A percentile compares a stretch with the other conserved stretches of the same genome.
Evolutionary conservation across 2,797 vertebrate genomes (phyloP).

Genomic region (Melanotaenia parkinsoni): DNA sequence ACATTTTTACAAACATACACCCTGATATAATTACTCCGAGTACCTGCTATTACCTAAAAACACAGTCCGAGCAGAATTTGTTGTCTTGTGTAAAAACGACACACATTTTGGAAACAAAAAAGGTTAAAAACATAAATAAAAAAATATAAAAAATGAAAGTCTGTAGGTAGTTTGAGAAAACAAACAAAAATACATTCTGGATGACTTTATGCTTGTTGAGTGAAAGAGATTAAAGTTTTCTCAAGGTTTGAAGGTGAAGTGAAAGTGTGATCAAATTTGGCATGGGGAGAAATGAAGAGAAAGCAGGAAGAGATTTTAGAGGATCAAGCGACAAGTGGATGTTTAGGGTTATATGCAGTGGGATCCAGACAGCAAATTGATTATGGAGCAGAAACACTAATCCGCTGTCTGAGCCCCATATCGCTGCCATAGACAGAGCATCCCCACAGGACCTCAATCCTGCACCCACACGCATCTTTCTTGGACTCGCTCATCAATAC

Average conservation of each 20-base stretch:
- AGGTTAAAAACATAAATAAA: not conserved
- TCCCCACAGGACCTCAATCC: conserved; percentile 66
- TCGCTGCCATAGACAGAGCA: conserved; percentile 57
- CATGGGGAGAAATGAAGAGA: conserved; percentile 20
- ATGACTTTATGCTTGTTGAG: conserved; percentile 8
- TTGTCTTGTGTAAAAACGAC: conserved; percentile 6
- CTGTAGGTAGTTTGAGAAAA: conserved; percentile 12
- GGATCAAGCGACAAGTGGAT: conserved; percentile 56
- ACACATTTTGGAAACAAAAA: conserved; percentile 2
- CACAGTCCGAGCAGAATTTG: conserved; percentile 40
- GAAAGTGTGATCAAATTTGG: conserved; percentile 29
- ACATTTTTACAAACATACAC: conserved; percentile 23
- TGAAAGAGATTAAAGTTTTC: conserved; percentile 8
- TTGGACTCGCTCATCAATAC: conserved; percentile 63
- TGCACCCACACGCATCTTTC: conserved; percentile 67
- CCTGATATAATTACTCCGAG: conserved; percentile 48
- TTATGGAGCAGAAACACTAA: conserved; percentile 78
- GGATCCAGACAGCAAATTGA: conserved; percentile 76
- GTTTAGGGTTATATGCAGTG: conserved; percentile 64
- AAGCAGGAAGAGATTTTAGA: conserved; percentile 34
- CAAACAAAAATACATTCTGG: not conserved
- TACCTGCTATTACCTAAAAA: conserved; percentile 39
- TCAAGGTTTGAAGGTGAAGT: conserved; percentile 32
- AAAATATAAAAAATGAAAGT: not conserved
- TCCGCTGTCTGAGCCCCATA: conserved; percentile 70